phyloP scores from a whole-genome alignment of 2,888 invertebrate species.

The Tiliacea citrago region DNA sequence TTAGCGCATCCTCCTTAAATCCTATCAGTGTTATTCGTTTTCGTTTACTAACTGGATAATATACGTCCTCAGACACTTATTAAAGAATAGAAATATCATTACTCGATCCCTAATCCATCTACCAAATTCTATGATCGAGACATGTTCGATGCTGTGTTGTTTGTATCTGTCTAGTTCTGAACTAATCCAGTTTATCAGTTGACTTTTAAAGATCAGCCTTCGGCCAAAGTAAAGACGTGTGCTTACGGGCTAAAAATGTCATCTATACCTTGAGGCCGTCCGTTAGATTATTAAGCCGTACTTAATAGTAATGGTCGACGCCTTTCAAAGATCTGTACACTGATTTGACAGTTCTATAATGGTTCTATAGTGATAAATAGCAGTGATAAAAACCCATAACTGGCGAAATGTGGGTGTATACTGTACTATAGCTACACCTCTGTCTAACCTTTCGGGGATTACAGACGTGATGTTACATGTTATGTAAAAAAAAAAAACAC shows the following conservation, averaged over 20 bases:
- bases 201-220: constrained; percentile 50
- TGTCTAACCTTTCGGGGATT: background rate
- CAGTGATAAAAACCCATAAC: constrained; percentile 3
- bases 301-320: constrained; percentile 7
- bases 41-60: background rate
- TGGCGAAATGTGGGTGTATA: background rate
- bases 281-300: constrained; percentile 7
- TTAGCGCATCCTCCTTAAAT: too few relatives aligned
- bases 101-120: background rate
- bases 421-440: background rate
- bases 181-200: constrained; percentile 24
- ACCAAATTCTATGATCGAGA: background rate
- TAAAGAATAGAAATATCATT: background rate
- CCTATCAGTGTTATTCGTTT: background rate
- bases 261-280: constrained; percentile 48
- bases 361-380: background rate
- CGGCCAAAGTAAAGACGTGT: constrained; percentile 8
- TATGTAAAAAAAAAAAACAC: background rate
- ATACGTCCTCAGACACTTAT: background rate
- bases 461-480: background rate
- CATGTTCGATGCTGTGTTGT: background rate
- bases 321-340: constrained; percentile 2
- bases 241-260: constrained; percentile 41
- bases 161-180: background rate
- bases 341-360: constrained; percentile 16